A percentile compares a stretch with the other conserved stretches of the same genome.
These are phyloP conservation scores for Apteryx mantelli DNA, from an alignment of 2,113 vertebrate species.

Conservation along the genomic window DNA sequence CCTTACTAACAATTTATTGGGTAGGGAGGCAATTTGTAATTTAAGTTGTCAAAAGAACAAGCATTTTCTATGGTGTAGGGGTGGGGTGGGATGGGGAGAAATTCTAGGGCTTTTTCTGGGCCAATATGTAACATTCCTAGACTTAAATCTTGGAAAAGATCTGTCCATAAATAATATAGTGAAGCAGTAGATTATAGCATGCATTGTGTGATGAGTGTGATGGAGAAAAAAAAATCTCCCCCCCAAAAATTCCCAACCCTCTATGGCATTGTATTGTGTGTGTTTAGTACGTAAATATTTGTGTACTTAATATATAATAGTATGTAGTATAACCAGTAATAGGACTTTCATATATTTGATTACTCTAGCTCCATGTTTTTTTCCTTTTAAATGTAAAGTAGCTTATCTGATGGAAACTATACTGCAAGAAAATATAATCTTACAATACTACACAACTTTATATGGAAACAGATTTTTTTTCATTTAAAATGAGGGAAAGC, in stretches of 20 bases:
- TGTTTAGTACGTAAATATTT: neutral
- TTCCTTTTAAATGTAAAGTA: constrained; percentile 1
- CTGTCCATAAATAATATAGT: neutral
- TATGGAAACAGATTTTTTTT: constrained; percentile 60
- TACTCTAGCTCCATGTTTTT: constrained; percentile 12
- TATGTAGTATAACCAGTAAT: neutral
- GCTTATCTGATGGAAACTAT: constrained; percentile 22
- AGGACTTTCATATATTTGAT: neutral
- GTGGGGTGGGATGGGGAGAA: neutral
- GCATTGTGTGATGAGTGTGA: neutral
- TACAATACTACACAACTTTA: neutral
- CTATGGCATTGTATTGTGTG: neutral
- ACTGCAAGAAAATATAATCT: constrained; percentile 32
- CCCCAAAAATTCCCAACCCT: neutral
- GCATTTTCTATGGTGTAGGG: neutral
- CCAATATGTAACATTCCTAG: neutral
- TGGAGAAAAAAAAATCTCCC: neutral
- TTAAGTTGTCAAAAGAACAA: neutral
- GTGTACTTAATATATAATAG: neutral
- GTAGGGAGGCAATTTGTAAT: neutral
- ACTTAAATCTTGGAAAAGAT: neutral
- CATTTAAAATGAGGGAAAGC: constrained; percentile 40
- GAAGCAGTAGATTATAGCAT: neutral
- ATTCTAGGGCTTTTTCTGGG: neutral
- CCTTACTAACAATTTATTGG: neutral